phyloP scores from a whole-genome alignment of 2,113 vertebrate genomes.

The Psephotus haematonotus region DNA sequence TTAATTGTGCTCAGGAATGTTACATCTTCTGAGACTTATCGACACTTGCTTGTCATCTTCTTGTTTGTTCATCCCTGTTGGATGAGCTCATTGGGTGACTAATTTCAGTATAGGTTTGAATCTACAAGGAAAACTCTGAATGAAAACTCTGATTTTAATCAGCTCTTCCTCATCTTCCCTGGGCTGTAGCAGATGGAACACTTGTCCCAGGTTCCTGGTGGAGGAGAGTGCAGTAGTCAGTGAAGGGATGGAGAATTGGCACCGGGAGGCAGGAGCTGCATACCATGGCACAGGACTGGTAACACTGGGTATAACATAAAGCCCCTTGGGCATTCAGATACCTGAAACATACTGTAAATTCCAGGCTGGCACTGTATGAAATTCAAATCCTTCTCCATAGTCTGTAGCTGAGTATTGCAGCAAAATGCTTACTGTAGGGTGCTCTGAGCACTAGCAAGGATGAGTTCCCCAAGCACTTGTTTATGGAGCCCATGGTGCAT shows the following conservation, averaged over 20 bases:
- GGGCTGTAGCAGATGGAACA: neutral
- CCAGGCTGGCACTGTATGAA: neutral
- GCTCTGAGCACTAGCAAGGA: neutral
- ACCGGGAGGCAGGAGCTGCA: neutral
- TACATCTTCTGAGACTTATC: neutral
- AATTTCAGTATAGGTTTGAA: neutral
- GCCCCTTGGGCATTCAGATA: neutral
- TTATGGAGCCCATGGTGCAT: neutral
- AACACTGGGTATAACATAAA: neutral
- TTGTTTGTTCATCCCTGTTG: neutral
- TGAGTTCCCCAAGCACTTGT: no score
- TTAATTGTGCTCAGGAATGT: slow-evolving; percentile 23
- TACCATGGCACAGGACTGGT: neutral
- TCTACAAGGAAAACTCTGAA: neutral
- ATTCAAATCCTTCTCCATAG: neutral
- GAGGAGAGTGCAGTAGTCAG: neutral
- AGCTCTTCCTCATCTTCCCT: neutral
- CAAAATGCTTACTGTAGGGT: neutral
- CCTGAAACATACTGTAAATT: neutral
- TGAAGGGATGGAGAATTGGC: neutral
- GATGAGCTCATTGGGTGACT: neutral
- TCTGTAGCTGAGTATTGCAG: neutral
- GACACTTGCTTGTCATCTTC: neutral
- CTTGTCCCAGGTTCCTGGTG: neutral
- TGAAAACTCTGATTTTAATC: neutral